Base-by-base conservation (phyloP, 30 jellyfish, hydroid and myxozoan genomes). In the Catostylus mosaicus region DNA sequence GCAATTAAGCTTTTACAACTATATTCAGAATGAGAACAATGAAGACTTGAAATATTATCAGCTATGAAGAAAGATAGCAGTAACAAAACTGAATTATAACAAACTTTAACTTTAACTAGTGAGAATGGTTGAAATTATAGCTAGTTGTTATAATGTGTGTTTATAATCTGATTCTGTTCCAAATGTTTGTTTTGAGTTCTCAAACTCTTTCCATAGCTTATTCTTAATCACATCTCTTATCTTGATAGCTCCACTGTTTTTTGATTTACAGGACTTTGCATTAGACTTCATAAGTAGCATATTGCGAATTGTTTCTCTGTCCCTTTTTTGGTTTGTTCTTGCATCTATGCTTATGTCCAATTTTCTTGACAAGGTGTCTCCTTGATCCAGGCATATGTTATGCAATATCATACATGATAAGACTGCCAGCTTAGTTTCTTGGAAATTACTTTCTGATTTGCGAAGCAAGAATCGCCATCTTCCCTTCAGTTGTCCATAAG, bases 401-500 rank as follows among this genome's bases (percentile, higher is more conserved):
- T 86, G 96, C 60, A 86, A 77, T n/a, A 86, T 92, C 12, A 86
- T 33, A 59, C 96, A 86, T 48, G 96, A 80, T 8, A 86, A 33
- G 43, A 79, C 46, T 30, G 46, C 48, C 32, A 59, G 34, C 67
- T 85, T 82, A 43, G 40, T n/a, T 45, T 86, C 69, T 5, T 76
- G 6, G 56, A 16, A 38, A 48, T 73, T 52, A 50, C 92, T 40
- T 66, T 86, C 92, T n/a, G 78, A 77, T 68, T 86, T 86, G 64
- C 74, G 80, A 73, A 30, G 2, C 36, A 86, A 47, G 36, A 86
- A 12, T n/a, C 91, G 60, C 92, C 88, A 86, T 65, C 96, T 65
- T 24, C 74, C 74, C 35, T 61, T 61, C 12, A 61, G 74, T 38
- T 29, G 37, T 34, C 74, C 74, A 61, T 22, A 61, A 22, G 74